phyloP scores from a whole-genome alignment of 1,140 invertebrate genomes.

The Cyclina sinensis region DNA sequence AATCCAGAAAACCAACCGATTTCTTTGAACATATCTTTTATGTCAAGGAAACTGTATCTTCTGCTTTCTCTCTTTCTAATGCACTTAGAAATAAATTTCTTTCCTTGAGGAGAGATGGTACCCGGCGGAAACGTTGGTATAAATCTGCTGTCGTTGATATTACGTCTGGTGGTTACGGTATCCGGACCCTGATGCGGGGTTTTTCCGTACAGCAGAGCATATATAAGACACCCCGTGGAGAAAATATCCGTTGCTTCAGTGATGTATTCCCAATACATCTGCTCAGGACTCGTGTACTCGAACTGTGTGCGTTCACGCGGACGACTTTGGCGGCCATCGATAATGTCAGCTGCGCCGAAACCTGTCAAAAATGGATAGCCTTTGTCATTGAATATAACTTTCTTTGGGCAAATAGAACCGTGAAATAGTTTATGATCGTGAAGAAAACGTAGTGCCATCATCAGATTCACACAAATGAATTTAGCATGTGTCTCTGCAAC shows the following conservation, averaged over 20 bases:
- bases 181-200: slow-evolving; percentile 35
- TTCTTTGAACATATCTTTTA: slow-evolving; percentile 3
- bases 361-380: slow-evolving; percentile 53
- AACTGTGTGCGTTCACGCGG: slow-evolving; percentile 38
- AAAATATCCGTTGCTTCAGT: slow-evolving; percentile 32
- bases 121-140: slow-evolving; percentile 6
- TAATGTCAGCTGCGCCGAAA: slow-evolving; percentile 45
- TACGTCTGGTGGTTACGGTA: background rate
- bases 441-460: slow-evolving; percentile 59
- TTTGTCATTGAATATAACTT: slow-evolving; percentile 37
- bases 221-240: slow-evolving; percentile 36
- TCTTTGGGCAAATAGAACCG: slow-evolving; percentile 48
- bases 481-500: slow-evolving; percentile 51
- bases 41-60: slow-evolving; percentile 24
- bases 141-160: slow-evolving; percentile 16
- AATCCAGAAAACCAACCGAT: slow-evolving; percentile 51
- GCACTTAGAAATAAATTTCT: slow-evolving; percentile 34
- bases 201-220: slow-evolving; percentile 46
- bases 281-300: slow-evolving; percentile 48
- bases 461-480: slow-evolving; percentile 46
- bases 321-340: slow-evolving; percentile 48
- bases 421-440: slow-evolving; percentile 52
- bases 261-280: slow-evolving; percentile 38
- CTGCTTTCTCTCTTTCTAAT: slow-evolving; percentile 30
- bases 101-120: slow-evolving; percentile 4